A percentile compares a stretch with the other conserved stretches of the same genome.
phyloP scores from a whole-genome alignment of 2,113 vertebrate species.

The Circaetus gallicus region DNA sequence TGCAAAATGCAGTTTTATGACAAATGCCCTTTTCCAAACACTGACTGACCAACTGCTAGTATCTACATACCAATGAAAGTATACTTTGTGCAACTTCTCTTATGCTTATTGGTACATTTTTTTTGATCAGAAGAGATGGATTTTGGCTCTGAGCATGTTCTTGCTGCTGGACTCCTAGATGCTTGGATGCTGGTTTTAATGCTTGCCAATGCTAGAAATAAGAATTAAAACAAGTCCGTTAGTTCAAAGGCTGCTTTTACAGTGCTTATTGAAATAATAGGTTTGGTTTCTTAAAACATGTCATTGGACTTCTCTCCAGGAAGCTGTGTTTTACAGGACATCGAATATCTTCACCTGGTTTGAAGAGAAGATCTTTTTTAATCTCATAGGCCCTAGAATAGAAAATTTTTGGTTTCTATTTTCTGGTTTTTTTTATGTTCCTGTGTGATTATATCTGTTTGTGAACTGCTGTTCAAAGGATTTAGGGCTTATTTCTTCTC shows the following conservation, averaged over 20 bases:
- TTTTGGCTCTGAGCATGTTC: neutral
- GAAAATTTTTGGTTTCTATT: neutral
- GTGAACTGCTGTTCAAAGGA: neutral
- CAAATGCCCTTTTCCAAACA: neutral
- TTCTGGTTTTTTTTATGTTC: accelerated
- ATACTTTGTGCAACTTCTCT: neutral
- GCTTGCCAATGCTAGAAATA: neutral
- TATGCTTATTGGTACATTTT: accelerated
- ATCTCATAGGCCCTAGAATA: neutral
- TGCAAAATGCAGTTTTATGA: accelerated
- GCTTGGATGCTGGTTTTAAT: neutral
- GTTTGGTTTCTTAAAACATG: neutral
- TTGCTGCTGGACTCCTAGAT: neutral
- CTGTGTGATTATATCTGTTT: neutral
- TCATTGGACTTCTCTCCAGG: neutral
- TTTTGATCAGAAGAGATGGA: neutral
- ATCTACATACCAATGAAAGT: no score
- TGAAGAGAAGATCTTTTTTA: neutral
- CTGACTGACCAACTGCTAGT: neutral
- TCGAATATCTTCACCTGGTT: neutral
- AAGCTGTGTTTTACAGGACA: neutral
- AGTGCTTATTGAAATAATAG: neutral
- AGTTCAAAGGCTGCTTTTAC: neutral
- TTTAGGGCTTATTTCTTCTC: neutral
- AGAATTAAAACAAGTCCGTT: neutral